A percentile compares a stretch with the other conserved stretches of the same genome.
Conservation (phyloP, 1,140 invertebrate species). For the Batillaria attramentaria region DNA sequence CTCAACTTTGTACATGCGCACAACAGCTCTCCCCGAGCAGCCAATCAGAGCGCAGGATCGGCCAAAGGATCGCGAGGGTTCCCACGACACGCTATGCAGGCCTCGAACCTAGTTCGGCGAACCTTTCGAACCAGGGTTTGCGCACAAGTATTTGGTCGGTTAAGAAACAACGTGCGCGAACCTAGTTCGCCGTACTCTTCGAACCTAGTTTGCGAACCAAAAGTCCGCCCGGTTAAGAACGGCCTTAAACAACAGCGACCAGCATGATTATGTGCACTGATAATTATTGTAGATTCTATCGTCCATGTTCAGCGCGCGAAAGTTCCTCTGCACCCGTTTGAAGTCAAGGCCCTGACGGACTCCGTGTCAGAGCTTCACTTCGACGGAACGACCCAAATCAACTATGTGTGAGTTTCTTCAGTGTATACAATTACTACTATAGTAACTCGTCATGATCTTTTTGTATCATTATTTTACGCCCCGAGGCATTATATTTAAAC, state of each 20-base stretch:
- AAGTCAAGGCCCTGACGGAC: slow-evolving; percentile 12
- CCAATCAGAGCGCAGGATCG: no score
- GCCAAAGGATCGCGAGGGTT: no score
- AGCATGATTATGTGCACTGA: neutral
- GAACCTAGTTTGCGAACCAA: neutral
- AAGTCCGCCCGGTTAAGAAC: no score
- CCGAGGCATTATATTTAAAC: neutral
- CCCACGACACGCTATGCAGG: no score
- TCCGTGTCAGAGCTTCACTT: neutral
- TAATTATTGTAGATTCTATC: neutral
- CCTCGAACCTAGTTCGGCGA: no score
- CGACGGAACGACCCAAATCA: neutral
- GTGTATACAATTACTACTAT: no score
- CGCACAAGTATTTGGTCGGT: neutral
- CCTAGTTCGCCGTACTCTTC: neutral
- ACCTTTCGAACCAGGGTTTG: neutral
- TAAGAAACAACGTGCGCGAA: neutral
- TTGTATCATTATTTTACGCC: neutral
- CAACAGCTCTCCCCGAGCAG: no score
- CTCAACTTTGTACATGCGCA: no score
- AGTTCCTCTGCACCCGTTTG: slow-evolving; percentile 22
- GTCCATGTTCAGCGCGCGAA: slow-evolving; percentile 14
- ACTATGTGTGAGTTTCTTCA: slow-evolving; percentile 29
- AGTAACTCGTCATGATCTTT: neutral
- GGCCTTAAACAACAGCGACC: neutral